Evolutionary conservation across 1,140 invertebrate species (phyloP), one percentile per base, ranked within the genome.

Genomic region (Drosophila baimaii): DNA sequence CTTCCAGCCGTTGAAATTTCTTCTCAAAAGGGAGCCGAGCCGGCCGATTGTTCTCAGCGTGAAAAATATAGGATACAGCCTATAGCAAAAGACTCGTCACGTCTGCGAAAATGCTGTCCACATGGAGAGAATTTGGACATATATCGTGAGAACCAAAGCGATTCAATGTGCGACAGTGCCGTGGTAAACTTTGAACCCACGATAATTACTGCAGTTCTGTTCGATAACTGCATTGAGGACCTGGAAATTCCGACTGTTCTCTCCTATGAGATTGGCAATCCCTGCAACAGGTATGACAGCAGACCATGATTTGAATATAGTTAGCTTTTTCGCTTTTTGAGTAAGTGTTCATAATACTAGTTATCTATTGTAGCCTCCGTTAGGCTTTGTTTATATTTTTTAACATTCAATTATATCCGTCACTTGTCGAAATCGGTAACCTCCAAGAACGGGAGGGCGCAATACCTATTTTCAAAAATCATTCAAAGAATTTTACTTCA

Each of bases 171-270:
- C 37, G 88, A 90, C 37, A 82, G 57, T n/a, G 74, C 72, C 19
- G 51, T 72, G 2, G n/a, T 73, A 15, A 54, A 57, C 8, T 90
- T 92, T 59, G 54, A 84, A 21, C 91, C 89, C 10, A 74, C 61
- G 41, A 57, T 90, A 29, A 90, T 92, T 33, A 84, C 69, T 49
- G 91, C 81, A 6, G 77, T 81, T 6, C 71, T 92, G 5, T 92
- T 74, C 55, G 90, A 92, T 17, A 91, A 91, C 46, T 92, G 91
- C 41, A 91, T 92, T 37, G 91, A 92, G 21, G 91, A 92, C 54
- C 66, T 88, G 41, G 90, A 92, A 74, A 55, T 75, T 27, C n/a
- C 31, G 2, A 70, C 81, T 4, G 31, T 23, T n/a, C 49, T 92
- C 21, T 35, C 64, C 7, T 71, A 78, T 21, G 80, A 89, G 43